These are phyloP conservation scores for Aix galericulata DNA, from an alignment of 2,113 vertebrate genomes.

Conservation along the genomic window DNA sequence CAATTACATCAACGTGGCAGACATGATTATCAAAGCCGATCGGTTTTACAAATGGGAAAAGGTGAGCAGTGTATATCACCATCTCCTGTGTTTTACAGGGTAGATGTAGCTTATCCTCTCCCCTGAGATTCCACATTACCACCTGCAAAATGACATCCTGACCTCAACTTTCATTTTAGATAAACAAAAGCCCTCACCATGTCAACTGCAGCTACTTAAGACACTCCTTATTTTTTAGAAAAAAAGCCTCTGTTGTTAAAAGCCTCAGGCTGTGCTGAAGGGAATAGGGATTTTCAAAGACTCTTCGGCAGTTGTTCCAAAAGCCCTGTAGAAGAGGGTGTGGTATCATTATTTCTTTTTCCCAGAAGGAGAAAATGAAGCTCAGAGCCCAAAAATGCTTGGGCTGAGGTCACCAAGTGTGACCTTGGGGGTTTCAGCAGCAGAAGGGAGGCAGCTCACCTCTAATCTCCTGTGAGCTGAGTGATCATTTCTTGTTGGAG, in stretches of 20 bases:
- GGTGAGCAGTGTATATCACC: slow-evolving; percentile 55
- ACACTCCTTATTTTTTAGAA: neutral
- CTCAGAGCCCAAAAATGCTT: neutral
- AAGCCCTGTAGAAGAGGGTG: neutral
- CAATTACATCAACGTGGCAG: slow-evolving; percentile 85
- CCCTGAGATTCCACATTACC: neutral
- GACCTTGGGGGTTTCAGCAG: neutral
- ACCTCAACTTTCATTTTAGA: neutral
- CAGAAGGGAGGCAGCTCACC: neutral
- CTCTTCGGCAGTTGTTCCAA: neutral
- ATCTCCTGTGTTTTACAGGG: neutral
- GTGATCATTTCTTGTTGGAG: neutral
- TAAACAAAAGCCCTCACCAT: neutral
- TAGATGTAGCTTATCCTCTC: neutral
- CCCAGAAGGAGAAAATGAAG: neutral
- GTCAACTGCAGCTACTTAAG: neutral
- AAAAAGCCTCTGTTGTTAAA: neutral
- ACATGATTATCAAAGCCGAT: slow-evolving; percentile 94
- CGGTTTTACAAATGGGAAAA: slow-evolving; percentile 89
- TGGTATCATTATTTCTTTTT: neutral
- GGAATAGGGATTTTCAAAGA: neutral
- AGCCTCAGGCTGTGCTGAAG: neutral
- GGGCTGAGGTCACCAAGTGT: neutral
- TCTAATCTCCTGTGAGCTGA: neutral
- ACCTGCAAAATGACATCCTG: neutral